Conservation (phyloP, 1,140 invertebrate genomes). For the Maniola jurtina region DNA sequence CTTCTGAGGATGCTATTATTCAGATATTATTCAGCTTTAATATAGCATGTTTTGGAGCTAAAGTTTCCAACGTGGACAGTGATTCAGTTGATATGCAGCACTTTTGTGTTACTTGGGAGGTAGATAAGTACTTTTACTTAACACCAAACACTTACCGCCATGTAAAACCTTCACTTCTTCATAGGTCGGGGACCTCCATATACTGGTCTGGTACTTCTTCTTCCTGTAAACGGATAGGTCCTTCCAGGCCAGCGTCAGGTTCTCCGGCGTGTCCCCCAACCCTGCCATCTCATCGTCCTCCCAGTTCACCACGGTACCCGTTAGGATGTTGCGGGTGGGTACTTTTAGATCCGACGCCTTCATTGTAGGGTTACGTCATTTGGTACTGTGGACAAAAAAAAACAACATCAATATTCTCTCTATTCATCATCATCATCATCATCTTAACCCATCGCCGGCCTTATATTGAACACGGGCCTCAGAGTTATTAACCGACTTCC, state of each 20-base stretch:
- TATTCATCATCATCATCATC: no score
- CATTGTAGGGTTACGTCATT: conserved; percentile 62
- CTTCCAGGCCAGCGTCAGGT: conserved; percentile 71
- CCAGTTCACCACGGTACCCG: conserved; percentile 66
- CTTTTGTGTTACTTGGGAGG: no score
- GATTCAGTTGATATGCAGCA: no score
- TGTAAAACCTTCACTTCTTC: conserved; percentile 72
- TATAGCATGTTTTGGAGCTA: no score
- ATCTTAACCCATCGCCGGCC: no score
- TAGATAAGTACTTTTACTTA: no score
- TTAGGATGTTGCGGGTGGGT: conserved; percentile 65
- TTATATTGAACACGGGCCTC: no score
- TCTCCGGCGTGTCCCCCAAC: conserved; percentile 53
- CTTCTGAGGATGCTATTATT: no score
- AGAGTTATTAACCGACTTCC: no score
- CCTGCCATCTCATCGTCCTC: conserved; percentile 63
- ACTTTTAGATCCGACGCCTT: conserved; percentile 52
- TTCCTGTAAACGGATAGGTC: conserved; percentile 67
- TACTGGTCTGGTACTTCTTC: conserved; percentile 64
- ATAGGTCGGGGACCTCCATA: conserved; percentile 64
- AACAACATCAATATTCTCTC: no score
- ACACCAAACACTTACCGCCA: conserved; percentile 54
- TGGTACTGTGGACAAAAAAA: conserved; percentile 43
- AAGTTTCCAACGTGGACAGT: no score
- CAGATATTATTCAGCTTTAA: no score